These are phyloP conservation scores for Brachypalpus laphriformis DNA, from an alignment of 2,888 invertebrate genomes.

Conservation along the genomic window DNA sequence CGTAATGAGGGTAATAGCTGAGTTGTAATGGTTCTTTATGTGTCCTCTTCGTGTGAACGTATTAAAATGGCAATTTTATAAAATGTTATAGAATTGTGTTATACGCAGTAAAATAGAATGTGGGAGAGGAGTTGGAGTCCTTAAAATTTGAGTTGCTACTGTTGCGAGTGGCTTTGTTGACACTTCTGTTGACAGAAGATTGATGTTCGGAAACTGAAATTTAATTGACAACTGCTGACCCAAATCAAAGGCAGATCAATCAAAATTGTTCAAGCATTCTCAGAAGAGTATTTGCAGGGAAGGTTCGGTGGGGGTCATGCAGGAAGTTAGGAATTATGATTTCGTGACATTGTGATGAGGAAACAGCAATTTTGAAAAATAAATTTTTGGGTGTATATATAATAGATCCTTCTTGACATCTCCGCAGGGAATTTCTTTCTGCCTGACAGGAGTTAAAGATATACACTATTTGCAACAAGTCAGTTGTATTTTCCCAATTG, in stretches of 20 bases:
- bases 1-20: constrained; percentile 65
- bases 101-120: not conserved
- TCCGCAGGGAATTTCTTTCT: no score
- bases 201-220: constrained; percentile 47
- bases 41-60: constrained; percentile 24
- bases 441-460: no score
- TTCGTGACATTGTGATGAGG: no score
- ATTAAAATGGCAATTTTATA: constrained; percentile 48
- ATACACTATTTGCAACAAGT: no score
- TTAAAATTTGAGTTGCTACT: not conserved
- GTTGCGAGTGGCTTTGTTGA: constrained; percentile 13
- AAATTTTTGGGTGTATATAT: no score
- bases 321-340: no score
- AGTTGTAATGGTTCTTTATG: constrained; percentile 52
- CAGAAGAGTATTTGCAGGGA: no score
- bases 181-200: constrained; percentile 45
- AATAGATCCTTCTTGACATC: no score
- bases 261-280: not conserved
- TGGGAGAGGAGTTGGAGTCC: not conserved
- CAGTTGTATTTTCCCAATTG: no score
- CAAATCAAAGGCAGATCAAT: constrained; percentile 47
- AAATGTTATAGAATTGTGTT: constrained; percentile 47
- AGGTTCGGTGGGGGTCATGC: no score
- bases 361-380: no score
- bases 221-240: constrained; percentile 54